Evolutionary conservation across 2,113 vertebrate species (phyloP), one percentile per base, ranked within the genome.

Genomic region (Bolborhynchus lineola): DNA sequence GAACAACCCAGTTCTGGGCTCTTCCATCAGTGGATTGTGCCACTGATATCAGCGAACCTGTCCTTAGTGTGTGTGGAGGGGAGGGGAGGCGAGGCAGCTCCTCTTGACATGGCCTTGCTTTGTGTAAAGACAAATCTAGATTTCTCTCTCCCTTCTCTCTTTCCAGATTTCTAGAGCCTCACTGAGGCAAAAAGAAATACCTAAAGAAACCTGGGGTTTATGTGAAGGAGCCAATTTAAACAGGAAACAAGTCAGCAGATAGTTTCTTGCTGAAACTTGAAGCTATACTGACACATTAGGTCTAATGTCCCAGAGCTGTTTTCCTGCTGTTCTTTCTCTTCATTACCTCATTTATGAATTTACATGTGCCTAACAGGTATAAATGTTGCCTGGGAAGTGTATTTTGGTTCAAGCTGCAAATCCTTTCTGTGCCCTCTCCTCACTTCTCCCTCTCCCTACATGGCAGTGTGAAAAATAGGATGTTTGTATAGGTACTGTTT

Each of bases 181-280:
- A 46, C 5, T 29, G 44, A 47, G 35, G 16, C 20, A 64, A 71
- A 41, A 50, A 41, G 18, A 31, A 46, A 21, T 31, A n/a, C 14
- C 59, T 37, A 31, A 50, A 85, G 68, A 92, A 69, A 91, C 75
- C 16, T 46, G 33, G 19, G 23, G 8, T 67, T 94, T 94, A 24
- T 76, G 31, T 46, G 64, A 69, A 64, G 21, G 28, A 89, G 16
- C 18, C 90, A 70, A 83, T 71, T 92, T 81, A 91, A 86, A 67
- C 71, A 23, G 29, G 76, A 93, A 78, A 21, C 20, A 82, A 65
- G 76, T 91, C 94, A 93, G 57, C 18, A 65, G 42, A 78, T 92
- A 42, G 46, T 86, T 92, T 94, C 92, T 82, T 90, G 74, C 33
- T 95, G 80, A 72, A 92, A 93, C 69, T 60, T 90, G 90, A 88